phyloP scores from a whole-genome alignment of 2,888 invertebrate genomes.

The Dryadula phaetusa region DNA sequence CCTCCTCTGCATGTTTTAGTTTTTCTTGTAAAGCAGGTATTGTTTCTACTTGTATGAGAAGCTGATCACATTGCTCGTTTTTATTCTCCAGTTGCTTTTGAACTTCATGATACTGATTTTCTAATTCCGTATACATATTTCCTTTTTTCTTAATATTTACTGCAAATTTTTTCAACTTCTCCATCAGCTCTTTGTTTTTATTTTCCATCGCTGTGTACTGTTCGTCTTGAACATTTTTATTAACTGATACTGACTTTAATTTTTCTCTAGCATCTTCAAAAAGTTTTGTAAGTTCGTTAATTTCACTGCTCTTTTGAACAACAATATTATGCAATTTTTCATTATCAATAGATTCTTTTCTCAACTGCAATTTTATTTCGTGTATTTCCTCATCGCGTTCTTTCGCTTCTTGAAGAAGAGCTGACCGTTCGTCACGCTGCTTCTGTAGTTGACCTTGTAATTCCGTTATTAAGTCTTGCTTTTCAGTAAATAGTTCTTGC shows the following conservation, averaged over 20 bases:
- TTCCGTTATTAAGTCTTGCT: conserved; percentile 74
- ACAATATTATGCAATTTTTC: conserved; percentile 86
- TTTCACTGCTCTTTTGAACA: conserved; percentile 77
- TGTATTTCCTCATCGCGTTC: conserved; percentile 84
- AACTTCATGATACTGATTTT: conserved; percentile 74
- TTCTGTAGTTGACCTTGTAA: conserved; percentile 76
- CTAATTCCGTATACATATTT: conserved; percentile 86
- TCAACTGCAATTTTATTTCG: conserved; percentile 78
- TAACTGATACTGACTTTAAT: conserved; percentile 63
- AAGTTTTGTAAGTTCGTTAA: conserved; percentile 75
- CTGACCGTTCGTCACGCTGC: conserved; percentile 75
- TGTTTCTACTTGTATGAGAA: conserved; percentile 65
- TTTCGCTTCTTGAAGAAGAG: conserved; percentile 76
- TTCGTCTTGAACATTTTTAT: conserved; percentile 73
- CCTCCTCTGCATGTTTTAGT: conserved; percentile 70
- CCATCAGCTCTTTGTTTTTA: conserved; percentile 88
- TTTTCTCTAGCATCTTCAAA: conserved; percentile 73
- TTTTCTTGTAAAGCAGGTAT: conserved; percentile 70
- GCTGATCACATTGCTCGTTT: conserved; percentile 65
- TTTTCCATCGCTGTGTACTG: conserved; percentile 74
- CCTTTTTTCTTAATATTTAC: conserved; percentile 90
- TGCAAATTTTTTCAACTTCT: conserved; percentile 91
- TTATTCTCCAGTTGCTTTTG: conserved; percentile 65
- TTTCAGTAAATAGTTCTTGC: conserved; percentile 73
- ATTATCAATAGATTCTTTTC: conserved; percentile 85